phyloP scores from a whole-genome alignment of 2,888 invertebrate species.

The Venusia cambrica region DNA sequence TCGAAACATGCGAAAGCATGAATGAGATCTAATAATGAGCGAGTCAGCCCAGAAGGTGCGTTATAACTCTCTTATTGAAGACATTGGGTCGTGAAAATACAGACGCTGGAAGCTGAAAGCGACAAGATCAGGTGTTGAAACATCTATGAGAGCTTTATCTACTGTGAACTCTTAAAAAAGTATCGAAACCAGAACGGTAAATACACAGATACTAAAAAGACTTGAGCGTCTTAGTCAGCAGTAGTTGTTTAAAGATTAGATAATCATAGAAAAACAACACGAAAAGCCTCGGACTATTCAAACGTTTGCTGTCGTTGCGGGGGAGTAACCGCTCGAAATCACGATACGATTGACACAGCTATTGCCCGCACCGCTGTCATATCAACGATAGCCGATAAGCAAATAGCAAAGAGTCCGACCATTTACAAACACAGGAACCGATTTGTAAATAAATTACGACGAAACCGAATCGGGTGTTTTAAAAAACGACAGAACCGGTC shows the following conservation, averaged over 20 bases:
- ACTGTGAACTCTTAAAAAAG: no score
- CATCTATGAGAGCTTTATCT: no score
- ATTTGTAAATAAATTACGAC: slow-evolving; percentile 55
- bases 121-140: no score
- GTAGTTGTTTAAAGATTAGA: slow-evolving; percentile 23
- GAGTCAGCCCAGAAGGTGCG: no score
- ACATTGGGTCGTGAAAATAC: no score
- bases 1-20: no score
- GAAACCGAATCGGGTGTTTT: slow-evolving; percentile 48
- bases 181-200: no score
- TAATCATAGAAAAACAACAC: slow-evolving; percentile 23
- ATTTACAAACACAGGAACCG: slow-evolving; percentile 42
- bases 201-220: no score
- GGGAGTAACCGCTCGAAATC: slow-evolving; percentile 29
- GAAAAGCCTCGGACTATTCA: slow-evolving; percentile 17
- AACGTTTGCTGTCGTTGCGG: slow-evolving; percentile 20
- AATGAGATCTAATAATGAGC: no score
- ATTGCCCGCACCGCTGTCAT: slow-evolving; percentile 35
- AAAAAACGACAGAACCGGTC: slow-evolving; percentile 47
- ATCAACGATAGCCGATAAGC: slow-evolving; percentile 41
- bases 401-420: slow-evolving; percentile 33
- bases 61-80: no score
- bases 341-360: slow-evolving; percentile 30
- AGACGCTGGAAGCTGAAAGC: no score
- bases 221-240: slow-evolving; percentile 12